Percentiles rank a stretch among this genome's conserved stretches.
Conservation (phyloP, 2,113 vertebrate genomes). For the Rhegmatorhina hoffmannsi region DNA sequence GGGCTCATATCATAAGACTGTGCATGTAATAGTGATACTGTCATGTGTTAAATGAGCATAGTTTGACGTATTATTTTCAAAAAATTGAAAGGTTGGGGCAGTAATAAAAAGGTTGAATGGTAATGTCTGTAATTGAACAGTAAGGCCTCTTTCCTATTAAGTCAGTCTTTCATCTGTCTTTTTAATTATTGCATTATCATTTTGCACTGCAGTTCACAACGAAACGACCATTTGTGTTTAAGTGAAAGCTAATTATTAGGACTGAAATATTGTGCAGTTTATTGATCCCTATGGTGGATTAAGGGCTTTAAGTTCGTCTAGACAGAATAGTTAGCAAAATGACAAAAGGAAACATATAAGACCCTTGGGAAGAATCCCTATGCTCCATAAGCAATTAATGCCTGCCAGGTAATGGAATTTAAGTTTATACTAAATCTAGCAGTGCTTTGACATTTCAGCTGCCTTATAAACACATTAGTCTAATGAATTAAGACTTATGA, state of each 20-base stretch:
- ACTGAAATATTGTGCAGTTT: slow-evolving; percentile 99
- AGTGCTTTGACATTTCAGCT: slow-evolving; percentile 98
- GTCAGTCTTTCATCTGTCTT: slow-evolving; percentile 97
- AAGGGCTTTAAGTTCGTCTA: slow-evolving; percentile 99
- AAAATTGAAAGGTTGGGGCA: slow-evolving; percentile 82
- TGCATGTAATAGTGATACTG: slow-evolving; percentile 63
- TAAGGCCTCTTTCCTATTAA: slow-evolving; percentile 83
- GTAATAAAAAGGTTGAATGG: slow-evolving; percentile 87
- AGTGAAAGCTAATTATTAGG: slow-evolving; percentile 99
- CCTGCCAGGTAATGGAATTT: slow-evolving; percentile 99
- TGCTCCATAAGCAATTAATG: slow-evolving; percentile 98
- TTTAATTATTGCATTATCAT: slow-evolving; percentile 99
- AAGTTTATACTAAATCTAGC: slow-evolving; percentile 99
- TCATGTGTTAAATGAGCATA: slow-evolving; percentile 79
- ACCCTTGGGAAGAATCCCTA: slow-evolving; percentile 91
- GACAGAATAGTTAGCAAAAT: slow-evolving; percentile 99
- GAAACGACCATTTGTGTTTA: slow-evolving; percentile 97
- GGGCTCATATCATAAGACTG: slow-evolving; percentile 31
- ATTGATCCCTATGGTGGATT: slow-evolving; percentile 99
- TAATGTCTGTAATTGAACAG: slow-evolving; percentile 85
- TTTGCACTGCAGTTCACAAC: slow-evolving; percentile 91
- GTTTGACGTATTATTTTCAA: slow-evolving; percentile 80
- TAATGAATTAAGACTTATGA: slow-evolving; percentile 92
- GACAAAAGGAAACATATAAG: slow-evolving; percentile 98
- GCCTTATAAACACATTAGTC: slow-evolving; percentile 97